Conservation (phyloP, 1,140 invertebrate species). For the Atta texana region DNA sequence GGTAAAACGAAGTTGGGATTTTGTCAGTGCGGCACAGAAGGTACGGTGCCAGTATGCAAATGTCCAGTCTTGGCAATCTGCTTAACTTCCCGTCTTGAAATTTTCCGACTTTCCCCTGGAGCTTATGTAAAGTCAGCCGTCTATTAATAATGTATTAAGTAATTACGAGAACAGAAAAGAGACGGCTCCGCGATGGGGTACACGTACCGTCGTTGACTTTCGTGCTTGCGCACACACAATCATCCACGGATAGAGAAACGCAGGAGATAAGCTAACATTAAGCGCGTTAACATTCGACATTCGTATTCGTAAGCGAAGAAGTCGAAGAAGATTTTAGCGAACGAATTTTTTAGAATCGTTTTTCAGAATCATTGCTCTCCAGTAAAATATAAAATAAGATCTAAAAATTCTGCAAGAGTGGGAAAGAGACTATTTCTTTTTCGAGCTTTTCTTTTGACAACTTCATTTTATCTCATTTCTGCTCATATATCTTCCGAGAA, state of each 20-base stretch:
- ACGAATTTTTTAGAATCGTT: constrained; percentile 32
- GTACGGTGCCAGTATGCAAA: constrained; percentile 80
- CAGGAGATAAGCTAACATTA: constrained; percentile 53
- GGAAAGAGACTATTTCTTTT: constrained; percentile 31
- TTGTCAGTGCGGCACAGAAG: constrained; percentile 12
- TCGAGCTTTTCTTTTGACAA: constrained; percentile 10
- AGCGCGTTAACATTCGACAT: constrained; percentile 63
- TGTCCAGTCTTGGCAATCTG: constrained; percentile 82
- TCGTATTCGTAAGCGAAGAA: constrained; percentile 32
- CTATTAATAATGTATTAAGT: constrained; percentile 86
- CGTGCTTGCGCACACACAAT: constrained; percentile 45
- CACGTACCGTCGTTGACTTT: constrained; percentile 29
- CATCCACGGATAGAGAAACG: constrained; percentile 36
- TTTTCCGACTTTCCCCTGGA: constrained; percentile 77
- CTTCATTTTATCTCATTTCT: constrained; percentile 18
- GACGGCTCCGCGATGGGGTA: constrained; percentile 44
- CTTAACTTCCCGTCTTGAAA: constrained; percentile 83
- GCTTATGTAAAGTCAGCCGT: constrained; percentile 84
- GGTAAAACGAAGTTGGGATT: constrained; percentile 32
- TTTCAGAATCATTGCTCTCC: constrained; percentile 34
- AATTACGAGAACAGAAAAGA: constrained; percentile 82
- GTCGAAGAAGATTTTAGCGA: constrained; percentile 30
- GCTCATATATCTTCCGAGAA: constrained; percentile 1
- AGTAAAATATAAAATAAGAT: constrained; percentile 28
- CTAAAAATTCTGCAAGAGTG: constrained; percentile 56